phyloP scores from a whole-genome alignment of 2,113 vertebrate genomes.

The Mobula hypostoma region DNA sequence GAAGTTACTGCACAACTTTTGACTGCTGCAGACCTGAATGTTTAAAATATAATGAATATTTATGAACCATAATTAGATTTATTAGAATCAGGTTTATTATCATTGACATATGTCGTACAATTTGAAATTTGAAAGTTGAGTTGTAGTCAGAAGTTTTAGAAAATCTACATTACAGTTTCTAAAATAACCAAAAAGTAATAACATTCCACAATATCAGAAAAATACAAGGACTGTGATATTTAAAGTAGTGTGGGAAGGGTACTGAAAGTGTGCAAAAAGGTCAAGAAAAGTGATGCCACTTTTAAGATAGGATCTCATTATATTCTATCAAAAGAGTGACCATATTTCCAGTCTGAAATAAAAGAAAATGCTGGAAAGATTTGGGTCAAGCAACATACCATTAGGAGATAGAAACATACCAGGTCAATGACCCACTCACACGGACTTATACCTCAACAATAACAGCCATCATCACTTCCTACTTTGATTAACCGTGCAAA shows the following conservation, averaged over 20 bases:
- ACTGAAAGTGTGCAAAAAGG: not conserved
- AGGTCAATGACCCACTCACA: too few relatives aligned
- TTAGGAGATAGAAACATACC: too few relatives aligned
- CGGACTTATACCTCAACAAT: too few relatives aligned
- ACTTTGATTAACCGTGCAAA: too few relatives aligned
- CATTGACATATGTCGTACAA: too few relatives aligned
- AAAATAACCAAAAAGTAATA: not conserved
- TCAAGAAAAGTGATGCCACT: not conserved
- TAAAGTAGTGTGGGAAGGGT: not conserved
- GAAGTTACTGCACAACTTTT: conserved; percentile 71
- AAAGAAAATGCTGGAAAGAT: too few relatives aligned
- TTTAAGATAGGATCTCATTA: not conserved
- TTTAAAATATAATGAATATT: conserved; percentile 45
- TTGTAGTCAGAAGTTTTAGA: conserved; percentile 38
- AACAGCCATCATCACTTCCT: too few relatives aligned
- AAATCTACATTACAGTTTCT: not conserved
- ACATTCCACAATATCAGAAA: not conserved
- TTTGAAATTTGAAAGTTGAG: conserved; percentile 39
- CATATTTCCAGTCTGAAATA: not conserved
- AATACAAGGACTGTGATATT: not conserved
- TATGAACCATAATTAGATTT: conserved; percentile 7
- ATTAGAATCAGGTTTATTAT: too few relatives aligned
- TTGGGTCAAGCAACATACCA: too few relatives aligned
- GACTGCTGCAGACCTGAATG: conserved; percentile 70
- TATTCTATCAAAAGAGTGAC: not conserved